These are phyloP conservation scores for Koerneria pararmatus DNA, from an alignment of 2,888 invertebrate genomes.

Conservation along the genomic window DNA sequence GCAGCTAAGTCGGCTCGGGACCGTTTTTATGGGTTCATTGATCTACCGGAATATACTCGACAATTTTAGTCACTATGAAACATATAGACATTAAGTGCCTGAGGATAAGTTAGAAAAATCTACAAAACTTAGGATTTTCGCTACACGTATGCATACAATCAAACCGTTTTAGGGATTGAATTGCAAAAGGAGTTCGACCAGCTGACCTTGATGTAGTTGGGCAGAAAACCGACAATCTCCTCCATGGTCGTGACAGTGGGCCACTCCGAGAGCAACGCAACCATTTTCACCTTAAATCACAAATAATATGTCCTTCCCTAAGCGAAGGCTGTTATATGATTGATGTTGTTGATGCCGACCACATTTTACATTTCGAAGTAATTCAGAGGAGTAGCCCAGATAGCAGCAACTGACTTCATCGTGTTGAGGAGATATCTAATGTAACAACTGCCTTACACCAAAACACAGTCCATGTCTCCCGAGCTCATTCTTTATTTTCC, in stretches of 20 bases:
- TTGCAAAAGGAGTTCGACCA: not conserved
- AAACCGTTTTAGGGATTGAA: not conserved
- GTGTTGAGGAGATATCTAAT: too few relatives aligned
- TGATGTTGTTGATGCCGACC: too few relatives aligned
- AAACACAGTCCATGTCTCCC: too few relatives aligned
- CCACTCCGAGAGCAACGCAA: constrained; percentile 88
- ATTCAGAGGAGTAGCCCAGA: too few relatives aligned
- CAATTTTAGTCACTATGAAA: too few relatives aligned
- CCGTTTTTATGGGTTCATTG: too few relatives aligned
- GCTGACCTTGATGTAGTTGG: constrained; percentile 72
- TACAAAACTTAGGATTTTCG: not conserved
- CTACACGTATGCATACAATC: not conserved
- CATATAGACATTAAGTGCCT: not conserved
- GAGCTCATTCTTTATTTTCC: too few relatives aligned
- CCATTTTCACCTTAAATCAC: constrained; percentile 73
- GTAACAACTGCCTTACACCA: too few relatives aligned
- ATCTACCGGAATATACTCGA: too few relatives aligned
- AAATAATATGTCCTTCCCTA: not conserved
- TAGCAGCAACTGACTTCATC: too few relatives aligned
- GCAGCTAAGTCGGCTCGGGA: too few relatives aligned
- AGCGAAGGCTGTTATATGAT: constrained; percentile 45
- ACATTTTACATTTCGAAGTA: too few relatives aligned
- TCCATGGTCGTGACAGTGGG: constrained; percentile 81
- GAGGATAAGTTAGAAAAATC: not conserved
- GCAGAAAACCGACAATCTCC: constrained; percentile 79